Evolutionary conservation across 2,113 vertebrate genomes (phyloP).

Genomic region (Muntiacus muntjak): DNA sequence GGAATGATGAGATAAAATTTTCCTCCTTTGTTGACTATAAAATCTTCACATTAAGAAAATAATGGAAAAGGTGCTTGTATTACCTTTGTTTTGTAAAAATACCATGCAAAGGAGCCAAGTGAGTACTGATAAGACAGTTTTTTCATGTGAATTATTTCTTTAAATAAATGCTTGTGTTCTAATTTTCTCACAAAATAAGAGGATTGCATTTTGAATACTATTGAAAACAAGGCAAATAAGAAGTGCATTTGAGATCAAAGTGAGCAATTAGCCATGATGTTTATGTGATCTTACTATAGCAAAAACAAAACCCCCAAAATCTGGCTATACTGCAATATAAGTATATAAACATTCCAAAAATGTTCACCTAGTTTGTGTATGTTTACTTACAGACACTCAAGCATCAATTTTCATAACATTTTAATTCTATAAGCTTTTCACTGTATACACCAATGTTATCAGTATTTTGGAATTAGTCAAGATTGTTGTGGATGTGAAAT

Average conservation of each 20-base stretch:
- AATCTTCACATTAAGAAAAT: background rate
- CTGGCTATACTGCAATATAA: background rate
- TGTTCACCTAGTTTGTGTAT: background rate
- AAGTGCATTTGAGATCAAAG: background rate
- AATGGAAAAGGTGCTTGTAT: background rate
- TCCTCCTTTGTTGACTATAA: background rate
- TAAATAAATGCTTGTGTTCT: conserved; percentile 23
- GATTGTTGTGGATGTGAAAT: background rate
- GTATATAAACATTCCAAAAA: background rate
- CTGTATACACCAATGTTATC: background rate
- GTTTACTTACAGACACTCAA: background rate
- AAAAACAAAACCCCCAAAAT: background rate
- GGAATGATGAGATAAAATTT: background rate
- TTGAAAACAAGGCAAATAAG: background rate
- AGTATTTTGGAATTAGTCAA: background rate
- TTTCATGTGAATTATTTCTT: background rate
- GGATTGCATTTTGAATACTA: background rate
- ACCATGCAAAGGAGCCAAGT: background rate
- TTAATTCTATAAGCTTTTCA: background rate
- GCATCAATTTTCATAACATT: background rate
- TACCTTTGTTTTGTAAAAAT: conserved; percentile 22
- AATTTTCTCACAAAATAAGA: conserved; percentile 35
- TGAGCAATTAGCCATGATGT: background rate
- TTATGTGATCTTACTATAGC: background rate
- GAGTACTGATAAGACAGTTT: background rate